Conservation (phyloP, 2,113 vertebrate species). For the Anguilla rostrata region DNA sequence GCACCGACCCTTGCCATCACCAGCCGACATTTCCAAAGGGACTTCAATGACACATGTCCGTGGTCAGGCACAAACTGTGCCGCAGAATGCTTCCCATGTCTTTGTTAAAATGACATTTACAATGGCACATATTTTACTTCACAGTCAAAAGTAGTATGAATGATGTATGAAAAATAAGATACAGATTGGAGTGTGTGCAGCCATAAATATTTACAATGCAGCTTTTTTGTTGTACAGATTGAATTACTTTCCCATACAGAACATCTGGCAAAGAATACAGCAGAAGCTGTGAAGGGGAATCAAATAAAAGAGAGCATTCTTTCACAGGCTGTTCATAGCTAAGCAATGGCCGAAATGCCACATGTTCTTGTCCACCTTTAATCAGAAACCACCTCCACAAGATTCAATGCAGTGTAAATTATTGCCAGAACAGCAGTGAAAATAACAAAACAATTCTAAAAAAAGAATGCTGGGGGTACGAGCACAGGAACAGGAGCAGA, state of each 20-base stretch:
- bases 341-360: not conserved
- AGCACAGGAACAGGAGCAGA: not conserved
- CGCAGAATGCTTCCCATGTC: not conserved
- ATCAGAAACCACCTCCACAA: constrained; percentile 8
- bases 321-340: constrained; percentile 18
- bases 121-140: not conserved
- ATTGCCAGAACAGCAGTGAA: constrained; percentile 6
- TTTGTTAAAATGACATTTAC: not conserved
- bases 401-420: constrained; percentile 3
- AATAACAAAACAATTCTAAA: not conserved
- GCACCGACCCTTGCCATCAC: not conserved
- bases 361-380: constrained; percentile 11
- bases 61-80: not conserved
- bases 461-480: not conserved
- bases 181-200: not conserved
- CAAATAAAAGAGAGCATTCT: not conserved
- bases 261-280: not conserved
- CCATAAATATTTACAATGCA: constrained; percentile 17
- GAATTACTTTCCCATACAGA: constrained; percentile 18
- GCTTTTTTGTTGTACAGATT: not conserved
- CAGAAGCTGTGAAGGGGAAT: not conserved
- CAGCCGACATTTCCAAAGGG: not conserved
- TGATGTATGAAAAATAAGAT: not conserved
- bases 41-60: not conserved
- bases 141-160: not conserved